These are phyloP conservation scores for Carcina quercana DNA, from an alignment of 2,888 invertebrate genomes.

Conservation along the genomic window DNA sequence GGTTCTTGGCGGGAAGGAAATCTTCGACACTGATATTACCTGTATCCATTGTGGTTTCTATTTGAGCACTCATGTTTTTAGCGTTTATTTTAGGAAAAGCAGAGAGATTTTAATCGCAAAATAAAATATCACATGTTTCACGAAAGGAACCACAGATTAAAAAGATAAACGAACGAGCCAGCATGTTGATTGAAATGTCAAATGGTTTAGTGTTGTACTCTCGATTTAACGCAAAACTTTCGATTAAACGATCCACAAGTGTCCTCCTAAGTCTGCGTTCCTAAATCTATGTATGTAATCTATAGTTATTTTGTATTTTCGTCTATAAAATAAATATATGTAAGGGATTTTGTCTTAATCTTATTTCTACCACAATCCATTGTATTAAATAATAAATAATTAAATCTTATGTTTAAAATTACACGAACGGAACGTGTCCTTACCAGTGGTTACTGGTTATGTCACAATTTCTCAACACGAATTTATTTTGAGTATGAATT, in stretches of 20 bases:
- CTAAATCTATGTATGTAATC: too few relatives aligned
- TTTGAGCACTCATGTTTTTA: slow-evolving; percentile 1
- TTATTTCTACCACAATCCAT: too few relatives aligned
- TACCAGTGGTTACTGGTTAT: slow-evolving; percentile 38
- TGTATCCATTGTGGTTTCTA: slow-evolving; percentile 44
- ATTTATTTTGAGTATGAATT: slow-evolving; percentile 43
- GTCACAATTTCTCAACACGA: slow-evolving; percentile 40
- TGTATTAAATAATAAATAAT: too few relatives aligned
- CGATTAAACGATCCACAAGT: too few relatives aligned
- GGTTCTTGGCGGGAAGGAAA: slow-evolving; percentile 68
- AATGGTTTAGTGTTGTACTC: not conserved
- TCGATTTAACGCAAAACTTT: not conserved
- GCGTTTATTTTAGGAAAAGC: not conserved
- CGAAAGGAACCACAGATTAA: slow-evolving; percentile 22
- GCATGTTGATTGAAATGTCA: not conserved
- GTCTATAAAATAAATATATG: too few relatives aligned
- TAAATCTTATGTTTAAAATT: not conserved
- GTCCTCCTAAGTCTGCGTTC: too few relatives aligned
- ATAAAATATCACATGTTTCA: slow-evolving; percentile 35
- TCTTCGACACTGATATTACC: slow-evolving; percentile 69
- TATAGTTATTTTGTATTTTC: too few relatives aligned
- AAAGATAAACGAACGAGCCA: slow-evolving; percentile 18
- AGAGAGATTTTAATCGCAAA: slow-evolving; percentile 13
- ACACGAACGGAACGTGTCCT: not conserved
- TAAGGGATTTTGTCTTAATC: too few relatives aligned